Base-by-base conservation (phyloP, 2,113 vertebrate species). In the Atractosteus spatula region DNA sequence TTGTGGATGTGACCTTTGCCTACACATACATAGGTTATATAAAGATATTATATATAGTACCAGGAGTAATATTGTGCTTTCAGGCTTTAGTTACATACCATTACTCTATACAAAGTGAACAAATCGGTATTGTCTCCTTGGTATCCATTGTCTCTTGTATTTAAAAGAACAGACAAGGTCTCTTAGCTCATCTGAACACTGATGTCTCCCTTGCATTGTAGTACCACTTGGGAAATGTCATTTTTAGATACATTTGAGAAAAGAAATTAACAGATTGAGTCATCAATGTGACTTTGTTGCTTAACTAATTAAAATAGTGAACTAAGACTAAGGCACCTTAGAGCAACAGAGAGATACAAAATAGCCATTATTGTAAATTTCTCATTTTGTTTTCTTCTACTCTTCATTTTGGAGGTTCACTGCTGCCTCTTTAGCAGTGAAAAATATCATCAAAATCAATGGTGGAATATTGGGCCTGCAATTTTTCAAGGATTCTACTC, bases 271-370 rank as follows among this genome's bases (percentile, higher is more conserved):
- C 65, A 55, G 69, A 67, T 69, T 69, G 47, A 70, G 72, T 75
- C 74, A 78, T 73, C 71, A 67, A 78, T 71, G 77, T 81, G 69
- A 76, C 74, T 78, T 71, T 71, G 29, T 69, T 63, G 47, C 70
- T 62, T 14, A 62, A n/a, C 55, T n/a, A 10, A 74, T 66, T 59
- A 69, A 74, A 57, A 44, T 16, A 47, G 59, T 51, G 43, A 61
- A 65, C 29, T 29, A 59, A 54, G 14, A 68, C 66, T 66, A 69
- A 62, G 41, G 57, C 41, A 68, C 64, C 56, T n/a, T 4, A 3
- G 7, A 14, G 11, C 56, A 4, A 59, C 10, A 10, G 47, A 51
- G 47, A 51, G 5, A 7, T 51, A 7, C 47, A 10, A 51, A 29
- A 29, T 29, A 29, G 29, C 29, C 29, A 29, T 29, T 29, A 29